Evolutionary conservation across 2,113 vertebrate genomes (phyloP), one percentile per base, ranked within the genome.

Genomic region (Solea senegalensis): DNA sequence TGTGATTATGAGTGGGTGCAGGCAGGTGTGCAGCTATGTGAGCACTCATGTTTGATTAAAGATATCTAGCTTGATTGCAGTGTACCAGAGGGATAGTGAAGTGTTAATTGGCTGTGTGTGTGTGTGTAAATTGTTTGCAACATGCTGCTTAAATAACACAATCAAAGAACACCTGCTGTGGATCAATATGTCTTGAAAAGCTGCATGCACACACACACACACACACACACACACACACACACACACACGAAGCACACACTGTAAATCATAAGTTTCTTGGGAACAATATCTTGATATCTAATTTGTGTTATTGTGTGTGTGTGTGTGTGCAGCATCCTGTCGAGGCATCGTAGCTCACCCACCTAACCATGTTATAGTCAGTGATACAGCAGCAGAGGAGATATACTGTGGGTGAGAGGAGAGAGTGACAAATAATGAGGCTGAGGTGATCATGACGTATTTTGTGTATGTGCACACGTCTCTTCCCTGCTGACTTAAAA

Each of bases 11-110:
- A 67, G 78, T 63, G 58, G 26, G 65, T 53, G 79, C 62, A 66
- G 57, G 53, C 84, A 88, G 86, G 89, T 88, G 81, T 76, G 62
- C 69, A 44, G 73, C 74, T 71, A 64, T 63, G 72, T 72, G 67
- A 74, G 65, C 75, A 51, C 79, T 85, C 75, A 40, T 83, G 62
- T 84, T 85, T 90, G 73, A 91, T 87, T 86, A 86, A 83, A 84
- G 82, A 78, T 85, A 78, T 72, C 53, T 65, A 55, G 68, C 85
- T 66, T 87, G 85, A 89, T 90, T 81, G 74, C 43, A 0, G 40
- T 16, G 51, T 78, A 78, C 77, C 81, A 69, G 53, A 67, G 88
- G 85, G 83, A 88, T 74, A 65, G 70, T 16, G 64, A 82, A 77
- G 81, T 83, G 79, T 86, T 88, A 88, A 91, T 90, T 90, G 78